Conservation (phyloP, 1,140 invertebrate species). For the Bombus balteatus region DNA sequence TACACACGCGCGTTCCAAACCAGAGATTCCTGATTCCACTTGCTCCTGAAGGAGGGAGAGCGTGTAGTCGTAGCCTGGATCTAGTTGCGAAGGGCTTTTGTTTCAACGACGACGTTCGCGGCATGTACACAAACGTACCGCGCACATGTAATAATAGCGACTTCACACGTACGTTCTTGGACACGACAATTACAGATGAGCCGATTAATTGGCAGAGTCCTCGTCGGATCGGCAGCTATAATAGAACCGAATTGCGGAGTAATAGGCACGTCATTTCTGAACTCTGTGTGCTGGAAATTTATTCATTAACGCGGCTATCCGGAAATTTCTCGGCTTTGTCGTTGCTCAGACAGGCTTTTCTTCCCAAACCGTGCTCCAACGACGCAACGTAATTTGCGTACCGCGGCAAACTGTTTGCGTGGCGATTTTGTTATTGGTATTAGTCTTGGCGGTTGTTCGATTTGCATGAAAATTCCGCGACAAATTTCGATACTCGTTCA, state of each 20-base stretch:
- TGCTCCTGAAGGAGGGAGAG: conserved; percentile 9
- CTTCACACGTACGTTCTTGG: conserved; percentile 20
- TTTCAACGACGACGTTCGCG: conserved; percentile 1
- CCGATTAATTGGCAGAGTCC: conserved; percentile 25
- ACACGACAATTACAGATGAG: conserved; percentile 40
- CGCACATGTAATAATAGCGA: conserved; percentile 36
- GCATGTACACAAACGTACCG: not conserved
- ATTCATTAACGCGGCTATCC: not conserved
- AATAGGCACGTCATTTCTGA: conserved; percentile 24
- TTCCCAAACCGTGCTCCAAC: not conserved
- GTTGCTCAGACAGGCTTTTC: not conserved
- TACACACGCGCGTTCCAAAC: not conserved
- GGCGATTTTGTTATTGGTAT: not conserved
- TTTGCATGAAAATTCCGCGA: not conserved
- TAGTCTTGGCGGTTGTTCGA: not conserved
- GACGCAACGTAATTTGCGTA: not conserved
- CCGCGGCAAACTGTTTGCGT: not conserved
- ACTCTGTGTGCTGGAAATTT: not conserved
- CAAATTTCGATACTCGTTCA: not conserved
- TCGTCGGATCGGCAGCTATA: conserved; percentile 5
- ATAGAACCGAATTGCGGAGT: conserved; percentile 18
- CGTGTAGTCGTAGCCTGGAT: conserved; percentile 12
- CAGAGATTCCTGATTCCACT: conserved; percentile 44
- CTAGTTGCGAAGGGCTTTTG: conserved; percentile 24
- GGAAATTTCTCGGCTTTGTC: not conserved